phyloP scores from a whole-genome alignment of 2,888 invertebrate species.

The Nemotelus nigrinus region DNA sequence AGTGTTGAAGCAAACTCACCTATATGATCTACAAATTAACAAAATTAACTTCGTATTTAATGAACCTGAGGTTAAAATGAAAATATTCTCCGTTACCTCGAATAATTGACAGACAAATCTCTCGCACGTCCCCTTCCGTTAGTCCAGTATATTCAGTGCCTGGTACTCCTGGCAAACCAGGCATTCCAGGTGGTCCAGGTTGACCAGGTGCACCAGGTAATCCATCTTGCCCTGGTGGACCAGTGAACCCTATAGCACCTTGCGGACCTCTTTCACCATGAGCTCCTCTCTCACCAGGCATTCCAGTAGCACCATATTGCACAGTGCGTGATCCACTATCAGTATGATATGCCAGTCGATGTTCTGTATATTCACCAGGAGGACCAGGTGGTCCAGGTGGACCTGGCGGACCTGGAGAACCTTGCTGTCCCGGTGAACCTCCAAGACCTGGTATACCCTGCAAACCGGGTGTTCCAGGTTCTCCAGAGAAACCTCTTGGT shows the following conservation, averaged over 20 bases:
- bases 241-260: slow-evolving; percentile 69
- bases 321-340: slow-evolving; percentile 10
- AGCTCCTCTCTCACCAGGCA: slow-evolving; percentile 53
- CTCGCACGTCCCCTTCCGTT: slow-evolving; percentile 75
- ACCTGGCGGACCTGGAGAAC: slow-evolving; percentile 60
- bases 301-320: slow-evolving; percentile 59
- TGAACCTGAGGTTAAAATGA: not conserved
- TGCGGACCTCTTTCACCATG: slow-evolving; percentile 68
- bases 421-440: slow-evolving; percentile 71
- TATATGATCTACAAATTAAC: slow-evolving; percentile 72
- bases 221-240: slow-evolving; percentile 70
- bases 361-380: slow-evolving; percentile 21
- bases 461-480: slow-evolving; percentile 32
- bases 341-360: not conserved
- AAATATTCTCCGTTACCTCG: slow-evolving; percentile 67
- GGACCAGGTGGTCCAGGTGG: slow-evolving; percentile 53
- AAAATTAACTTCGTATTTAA: not conserved
- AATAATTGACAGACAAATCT: slow-evolving; percentile 82
- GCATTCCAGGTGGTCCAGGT: slow-evolving; percentile 73
- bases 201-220: slow-evolving; percentile 65
- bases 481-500: slow-evolving; percentile 69
- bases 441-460: slow-evolving; percentile 68
- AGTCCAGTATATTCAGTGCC: slow-evolving; percentile 27
- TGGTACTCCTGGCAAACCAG: slow-evolving; percentile 68
- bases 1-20: slow-evolving; percentile 73